Evolutionary conservation across 2,113 vertebrate genomes (phyloP), one percentile per base, ranked within the genome.

Genomic region (Nesospiza acunhae): DNA sequence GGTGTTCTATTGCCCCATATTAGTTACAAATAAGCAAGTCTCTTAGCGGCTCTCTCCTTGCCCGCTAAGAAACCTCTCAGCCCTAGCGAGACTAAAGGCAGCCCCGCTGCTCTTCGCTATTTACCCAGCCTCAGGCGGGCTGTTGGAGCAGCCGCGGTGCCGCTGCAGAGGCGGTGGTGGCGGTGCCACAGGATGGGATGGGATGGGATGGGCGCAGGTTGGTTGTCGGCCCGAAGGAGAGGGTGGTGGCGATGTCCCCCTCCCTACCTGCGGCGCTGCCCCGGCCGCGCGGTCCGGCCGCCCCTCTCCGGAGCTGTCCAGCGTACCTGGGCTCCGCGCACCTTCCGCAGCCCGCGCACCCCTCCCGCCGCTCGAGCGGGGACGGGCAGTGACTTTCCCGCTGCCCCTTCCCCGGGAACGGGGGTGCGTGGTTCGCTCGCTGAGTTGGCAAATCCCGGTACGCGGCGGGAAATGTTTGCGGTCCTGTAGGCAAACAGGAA

Each of bases 271-370:
- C 69, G 0, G 58, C 2, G 66, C 26, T n/a, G 64, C 39, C 46
- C 2, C 21, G 13, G 66, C 52, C 70, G 1, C 27, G 17, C 67
- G 62, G 4, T 10, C 12, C 8, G 10, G 50, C n/a, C 2, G 42
- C 63, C 72, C 84, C 16, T 9, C 9, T 19, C 58, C 84, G 97
- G 98, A 98, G 98, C 98, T 98, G 98, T 98, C 98, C 98, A 97
- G 64, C 10, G 97, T 98, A 85, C 77, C 92, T 84, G 62, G 27
- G 35, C 69, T 4, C 60, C 44, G 64, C 63, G 28, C 89, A 70
- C 22, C 62, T 78, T 53, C 52, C 80, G 78, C 78, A 20, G 10
- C 46, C 41, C 8, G 23, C 27, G 11, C 46, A 10, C 20, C 13
- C 31, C 22, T 10, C n/a, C 31, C n/a, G 10, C 53, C 2, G 35